Evolutionary conservation across 2,797 vertebrate genomes (phyloP), one percentile per base, ranked within the genome.

Genomic region (Gymnodraco acuticeps): DNA sequence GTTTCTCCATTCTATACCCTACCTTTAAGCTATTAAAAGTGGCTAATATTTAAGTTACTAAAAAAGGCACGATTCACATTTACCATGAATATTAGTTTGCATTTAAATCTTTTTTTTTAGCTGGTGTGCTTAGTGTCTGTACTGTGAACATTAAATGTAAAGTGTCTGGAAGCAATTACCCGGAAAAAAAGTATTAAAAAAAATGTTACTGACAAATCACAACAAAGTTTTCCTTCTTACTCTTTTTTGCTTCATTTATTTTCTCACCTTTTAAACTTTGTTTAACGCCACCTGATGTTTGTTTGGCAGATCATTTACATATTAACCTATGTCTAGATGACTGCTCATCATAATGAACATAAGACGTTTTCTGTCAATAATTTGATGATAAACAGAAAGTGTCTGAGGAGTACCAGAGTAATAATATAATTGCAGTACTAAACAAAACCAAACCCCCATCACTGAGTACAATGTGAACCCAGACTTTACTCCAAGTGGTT

Each of bases 401-500:
- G 17, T 50, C 47, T 33, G 27, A 47, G n/a, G 33, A 38, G 33
- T n/a, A 48, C 19, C n/a, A 41, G 3, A 42, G 14, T 45, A 60
- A 38, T 38, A 38, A 27, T 9, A 20, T 68, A 3, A 51, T 4
- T n/a, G n/a, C 52, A 14, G 46, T 11, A 45, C 4, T 41, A 17
- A 60, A 69, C 12, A 19, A 6, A 19, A 20, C 15, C 31, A 50
- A 54, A 45, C 27, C 27, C 27, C 27, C 27, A 27, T 27, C 27
- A 27, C 27, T 27, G 27, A 27, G 27, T 27, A 27, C 27, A 27
- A 27, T 27, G 27, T 27, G 27, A 27, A 27, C 27, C 27, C 27
- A 27, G 4, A 27, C 27, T 27, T 27, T 27, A 27, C 27, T 41
- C 23, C 23, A 50, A 53, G 70, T 62, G 27, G 62, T 77, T 52